phyloP scores from a whole-genome alignment of 2,888 invertebrate genomes.

The Synanthedon vespiformis region DNA sequence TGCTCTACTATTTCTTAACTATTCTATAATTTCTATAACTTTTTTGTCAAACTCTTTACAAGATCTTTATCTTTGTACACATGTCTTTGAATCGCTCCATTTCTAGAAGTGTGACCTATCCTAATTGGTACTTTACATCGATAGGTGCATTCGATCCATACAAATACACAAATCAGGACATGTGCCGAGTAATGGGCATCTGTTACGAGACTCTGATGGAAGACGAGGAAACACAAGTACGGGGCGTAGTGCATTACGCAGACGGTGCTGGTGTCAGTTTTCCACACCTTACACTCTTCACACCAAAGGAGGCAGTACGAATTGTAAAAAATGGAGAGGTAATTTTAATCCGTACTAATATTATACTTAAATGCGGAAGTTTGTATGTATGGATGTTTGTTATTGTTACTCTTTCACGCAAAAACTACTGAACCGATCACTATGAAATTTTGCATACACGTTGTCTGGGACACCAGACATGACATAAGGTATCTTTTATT shows the following conservation, averaged over 20 bases:
- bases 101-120: too few species aligned
- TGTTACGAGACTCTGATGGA: conserved; percentile 85
- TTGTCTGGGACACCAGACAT: too few species aligned
- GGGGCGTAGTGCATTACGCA: conserved; percentile 83
- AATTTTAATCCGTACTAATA: not conserved
- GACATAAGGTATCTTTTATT: too few species aligned
- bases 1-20: too few species aligned
- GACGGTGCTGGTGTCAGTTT: conserved; percentile 82
- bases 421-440: too few species aligned
- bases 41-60: too few species aligned
- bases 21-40: too few species aligned
- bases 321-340: conserved; percentile 87
- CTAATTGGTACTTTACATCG: not conserved
- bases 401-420: too few species aligned
- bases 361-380: too few species aligned
- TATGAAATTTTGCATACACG: too few species aligned
- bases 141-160: conserved; percentile 83
- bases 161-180: conserved; percentile 80
- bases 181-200: conserved; percentile 81
- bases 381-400: too few species aligned
- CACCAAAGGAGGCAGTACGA: conserved; percentile 81
- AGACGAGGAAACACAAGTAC: conserved; percentile 83
- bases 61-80: not conserved
- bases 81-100: not conserved
- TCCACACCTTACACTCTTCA: conserved; percentile 80